Base-by-base conservation (phyloP, 2,888 invertebrate genomes). In the Drosophila infuscata region DNA sequence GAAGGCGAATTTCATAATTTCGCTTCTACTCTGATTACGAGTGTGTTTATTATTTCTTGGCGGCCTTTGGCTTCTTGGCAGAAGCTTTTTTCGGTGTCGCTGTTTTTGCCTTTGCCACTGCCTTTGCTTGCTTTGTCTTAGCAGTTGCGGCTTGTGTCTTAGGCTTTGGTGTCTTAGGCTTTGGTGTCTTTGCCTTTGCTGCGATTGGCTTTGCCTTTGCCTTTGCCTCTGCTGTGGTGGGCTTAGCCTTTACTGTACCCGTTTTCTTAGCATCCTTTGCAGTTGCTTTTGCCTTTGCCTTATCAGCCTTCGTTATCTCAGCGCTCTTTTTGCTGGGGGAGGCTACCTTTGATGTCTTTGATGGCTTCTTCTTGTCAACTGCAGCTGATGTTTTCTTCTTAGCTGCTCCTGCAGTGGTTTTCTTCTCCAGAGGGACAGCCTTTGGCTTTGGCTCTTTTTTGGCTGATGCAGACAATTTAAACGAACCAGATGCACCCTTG, bases 401-500 rank as follows among this genome's bases (percentile, higher is more conserved):
- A 25, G 36, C 36, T 33, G 53, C 62, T 56, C 56, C 57, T 33
- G 61, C 49, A 3, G 61, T 74, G 2, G 58, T 25, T 62, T 72
- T 80, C 67, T 72, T 81, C 46, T 71, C 78, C 6, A 71, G 59
- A 48, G 79, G 52, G 15, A 58, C 25, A 17, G 32, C 51, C 38
- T 73, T 79, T 51, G 79, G 74, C 56, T 77, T 74, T 0, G 76
- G 66, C 9, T 76, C 70, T 46, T 76, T 82, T 32, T 79, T 79
- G 56, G 76, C 71, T n/a, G 81, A 64, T 20, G 82, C 72, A 35
- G 84, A 74, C 12, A 84, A 49, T 53, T 81, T 84, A 38, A 84
- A 84, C 15, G 82, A 84, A 41, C 83, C 83, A 48, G 80, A 72
- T 8, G 84, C 84, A 33, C 84, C 84, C 62, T 80, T 81, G n/a